Evolutionary conservation across 1,140 invertebrate species (phyloP).

Genomic region (Cydia amplana): DNA sequence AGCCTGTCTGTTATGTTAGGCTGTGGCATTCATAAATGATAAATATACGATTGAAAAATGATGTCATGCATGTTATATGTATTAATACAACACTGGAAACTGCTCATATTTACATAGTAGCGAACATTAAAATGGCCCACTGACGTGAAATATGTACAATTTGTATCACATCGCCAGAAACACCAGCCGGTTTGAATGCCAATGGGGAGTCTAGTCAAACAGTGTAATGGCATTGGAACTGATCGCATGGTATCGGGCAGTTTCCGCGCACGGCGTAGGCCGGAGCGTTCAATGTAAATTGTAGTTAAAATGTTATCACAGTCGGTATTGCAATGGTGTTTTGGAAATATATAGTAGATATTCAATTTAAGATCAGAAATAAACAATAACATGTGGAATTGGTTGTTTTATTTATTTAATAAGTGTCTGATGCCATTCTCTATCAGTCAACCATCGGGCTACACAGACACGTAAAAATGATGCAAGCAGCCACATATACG

Average conservation of each 20-base stretch:
- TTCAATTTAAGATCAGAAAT: conserved; percentile 12
- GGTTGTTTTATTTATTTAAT: conserved; percentile 44
- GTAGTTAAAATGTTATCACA: conserved; percentile 14
- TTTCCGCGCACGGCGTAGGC: not conserved
- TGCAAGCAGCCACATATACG: too few relatives aligned
- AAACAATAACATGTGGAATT: conserved; percentile 50
- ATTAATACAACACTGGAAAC: not conserved
- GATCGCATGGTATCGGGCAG: not conserved
- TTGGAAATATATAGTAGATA: conserved; percentile 19
- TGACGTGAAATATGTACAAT: not conserved
- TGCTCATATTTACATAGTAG: not conserved
- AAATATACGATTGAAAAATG: not conserved
- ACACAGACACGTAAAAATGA: too few relatives aligned
- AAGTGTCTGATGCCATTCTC: not conserved
- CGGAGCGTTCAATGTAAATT: not conserved
- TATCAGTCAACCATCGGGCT: not conserved
- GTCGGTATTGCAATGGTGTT: conserved; percentile 13
- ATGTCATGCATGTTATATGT: conserved; percentile 16
- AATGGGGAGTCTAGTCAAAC: conserved; percentile 24
- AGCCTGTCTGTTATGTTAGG: not conserved
- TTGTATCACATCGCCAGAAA: not conserved
- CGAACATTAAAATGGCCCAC: not conserved
- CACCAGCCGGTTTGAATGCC: conserved; percentile 8
- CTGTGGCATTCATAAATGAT: not conserved
- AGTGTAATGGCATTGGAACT: conserved; percentile 8